These are phyloP conservation scores for Andrena flavipes DNA, from an alignment of 2,888 invertebrate species.

Conservation along the genomic window DNA sequence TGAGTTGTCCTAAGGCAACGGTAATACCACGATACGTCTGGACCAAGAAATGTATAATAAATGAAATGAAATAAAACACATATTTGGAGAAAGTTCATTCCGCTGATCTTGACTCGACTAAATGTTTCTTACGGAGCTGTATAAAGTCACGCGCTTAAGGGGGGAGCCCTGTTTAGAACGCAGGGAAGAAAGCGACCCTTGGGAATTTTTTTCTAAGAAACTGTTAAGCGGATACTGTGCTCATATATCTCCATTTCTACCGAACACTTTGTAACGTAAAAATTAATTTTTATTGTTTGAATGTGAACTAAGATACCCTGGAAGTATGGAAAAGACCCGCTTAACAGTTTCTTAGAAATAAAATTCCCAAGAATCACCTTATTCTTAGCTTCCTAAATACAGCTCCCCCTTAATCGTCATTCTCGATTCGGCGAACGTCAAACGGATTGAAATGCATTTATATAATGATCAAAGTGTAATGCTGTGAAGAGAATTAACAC, in stretches of 20 bases:
- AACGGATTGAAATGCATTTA: slow-evolving; percentile 17
- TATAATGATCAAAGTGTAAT: slow-evolving; percentile 35
- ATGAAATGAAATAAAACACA: slow-evolving; percentile 63
- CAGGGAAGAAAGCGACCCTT: too few species aligned
- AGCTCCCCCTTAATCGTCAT: background rate
- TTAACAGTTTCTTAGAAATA: too few species aligned
- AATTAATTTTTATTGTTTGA: too few species aligned
- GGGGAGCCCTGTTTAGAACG: too few species aligned
- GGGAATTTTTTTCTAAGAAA: too few species aligned
- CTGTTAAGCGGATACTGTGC: too few species aligned
- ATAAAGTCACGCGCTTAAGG: background rate
- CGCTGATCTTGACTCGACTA: slow-evolving; percentile 23
- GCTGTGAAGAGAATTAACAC: slow-evolving; percentile 35
- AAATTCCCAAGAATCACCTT: too few species aligned
- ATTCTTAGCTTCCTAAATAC: too few species aligned
- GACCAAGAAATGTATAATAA: slow-evolving; percentile 75
- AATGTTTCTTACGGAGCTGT: slow-evolving; percentile 19
- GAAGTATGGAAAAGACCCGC: too few species aligned
- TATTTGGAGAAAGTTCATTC: slow-evolving; percentile 48
- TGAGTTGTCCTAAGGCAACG: slow-evolving; percentile 63
- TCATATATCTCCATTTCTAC: too few species aligned
- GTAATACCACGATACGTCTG: slow-evolving; percentile 66
- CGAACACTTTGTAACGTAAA: too few species aligned
- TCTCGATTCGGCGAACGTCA: background rate
- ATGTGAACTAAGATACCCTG: too few species aligned